phyloP scores from a whole-genome alignment of 2,888 invertebrate species.

The Drosophila demipolita region DNA sequence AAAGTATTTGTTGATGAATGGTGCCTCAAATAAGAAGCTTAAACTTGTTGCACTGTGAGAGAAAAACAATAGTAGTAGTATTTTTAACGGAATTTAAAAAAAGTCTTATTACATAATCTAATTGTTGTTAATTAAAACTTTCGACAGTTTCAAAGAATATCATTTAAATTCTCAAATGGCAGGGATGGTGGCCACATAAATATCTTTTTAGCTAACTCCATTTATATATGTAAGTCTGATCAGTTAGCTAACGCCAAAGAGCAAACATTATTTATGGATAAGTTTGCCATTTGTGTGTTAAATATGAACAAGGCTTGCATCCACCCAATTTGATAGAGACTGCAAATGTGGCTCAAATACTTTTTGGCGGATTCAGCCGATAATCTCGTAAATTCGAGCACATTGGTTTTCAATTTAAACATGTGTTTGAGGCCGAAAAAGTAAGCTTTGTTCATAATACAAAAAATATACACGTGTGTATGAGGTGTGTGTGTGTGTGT shows the following conservation, averaged over 20 bases:
- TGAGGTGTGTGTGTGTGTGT: constrained; percentile 7
- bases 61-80: neutral
- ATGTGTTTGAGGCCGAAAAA: constrained; percentile 43
- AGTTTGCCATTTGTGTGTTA: constrained; percentile 14
- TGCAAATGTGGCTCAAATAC: constrained; percentile 18
- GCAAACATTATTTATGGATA: constrained; percentile 27
- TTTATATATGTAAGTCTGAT: neutral
- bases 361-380: constrained; percentile 13
- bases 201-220: neutral
- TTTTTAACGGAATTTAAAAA: neutral
- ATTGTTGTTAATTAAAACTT: neutral
- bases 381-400: constrained; percentile 50
- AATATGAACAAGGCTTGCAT: constrained; percentile 27
- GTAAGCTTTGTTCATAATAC: constrained; percentile 32
- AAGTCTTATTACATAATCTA: no score
- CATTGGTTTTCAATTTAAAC: constrained; percentile 70
- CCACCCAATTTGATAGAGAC: constrained; percentile 39
- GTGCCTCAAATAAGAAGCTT: neutral
- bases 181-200: neutral
- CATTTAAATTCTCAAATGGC: neutral
- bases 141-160: neutral
- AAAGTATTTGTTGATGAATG: neutral
- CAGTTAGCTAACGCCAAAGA: neutral
- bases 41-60: neutral
- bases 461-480: constrained; percentile 2